Percentiles rank a stretch among this genome's conserved stretches.
These are phyloP conservation scores for Zonitis immaculata DNA, from an alignment of 2,888 invertebrate genomes.

Conservation along the genomic window DNA sequence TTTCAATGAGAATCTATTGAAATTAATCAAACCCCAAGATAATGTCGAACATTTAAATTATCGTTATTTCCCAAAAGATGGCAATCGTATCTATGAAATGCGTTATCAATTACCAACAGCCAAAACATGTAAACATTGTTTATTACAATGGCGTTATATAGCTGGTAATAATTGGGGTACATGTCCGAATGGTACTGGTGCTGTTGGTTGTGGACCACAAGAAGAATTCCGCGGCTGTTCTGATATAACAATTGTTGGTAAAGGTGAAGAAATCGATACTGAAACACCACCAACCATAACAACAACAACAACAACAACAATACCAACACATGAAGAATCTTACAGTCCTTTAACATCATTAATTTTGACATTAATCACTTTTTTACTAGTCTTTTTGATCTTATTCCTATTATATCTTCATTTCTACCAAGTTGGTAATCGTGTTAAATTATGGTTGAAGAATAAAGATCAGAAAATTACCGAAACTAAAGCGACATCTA, in stretches of 20 bases:
- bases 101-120: slow-evolving; percentile 49
- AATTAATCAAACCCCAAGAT: slow-evolving; percentile 48
- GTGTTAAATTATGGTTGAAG: slow-evolving; percentile 60
- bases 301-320: slow-evolving; percentile 29
- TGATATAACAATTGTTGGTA: slow-evolving; percentile 68
- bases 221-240: slow-evolving; percentile 85
- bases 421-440: slow-evolving; percentile 68
- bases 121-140: slow-evolving; percentile 73
- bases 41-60: slow-evolving; percentile 52
- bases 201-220: slow-evolving; percentile 83
- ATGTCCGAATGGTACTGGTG: slow-evolving; percentile 67
- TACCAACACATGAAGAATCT: slow-evolving; percentile 35
- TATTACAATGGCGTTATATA: slow-evolving; percentile 84
- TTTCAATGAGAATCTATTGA: slow-evolving; percentile 66
- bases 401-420: slow-evolving; percentile 68
- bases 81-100: slow-evolving; percentile 75
- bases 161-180: slow-evolving; percentile 78
- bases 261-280: slow-evolving; percentile 45
- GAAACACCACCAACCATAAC: slow-evolving; percentile 13
- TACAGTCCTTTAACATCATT: slow-evolving; percentile 54
- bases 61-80: slow-evolving; percentile 70
- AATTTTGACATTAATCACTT: slow-evolving; percentile 60
- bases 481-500: slow-evolving; percentile 17
- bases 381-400: slow-evolving; percentile 61
- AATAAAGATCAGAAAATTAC: slow-evolving; percentile 12